A percentile compares a stretch with the other conserved stretches of the same genome.
Evolutionary conservation across 2,797 vertebrate genomes (phyloP).

Genomic region (Rhynchotus rufescens): DNA sequence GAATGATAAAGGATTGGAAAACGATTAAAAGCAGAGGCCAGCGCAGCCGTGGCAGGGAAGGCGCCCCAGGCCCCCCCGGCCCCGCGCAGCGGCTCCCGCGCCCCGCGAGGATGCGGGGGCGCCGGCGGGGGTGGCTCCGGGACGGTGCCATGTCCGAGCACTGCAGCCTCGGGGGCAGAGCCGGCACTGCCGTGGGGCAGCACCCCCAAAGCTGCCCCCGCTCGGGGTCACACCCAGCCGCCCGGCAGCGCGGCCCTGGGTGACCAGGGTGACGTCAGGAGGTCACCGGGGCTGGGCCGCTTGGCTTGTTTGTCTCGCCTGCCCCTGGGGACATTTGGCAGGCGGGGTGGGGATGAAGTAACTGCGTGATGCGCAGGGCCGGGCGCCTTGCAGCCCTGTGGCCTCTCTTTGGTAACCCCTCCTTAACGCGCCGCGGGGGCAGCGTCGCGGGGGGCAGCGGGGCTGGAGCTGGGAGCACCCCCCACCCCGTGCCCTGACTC

Average conservation of each 20-base stretch:
- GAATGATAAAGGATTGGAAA: constrained; percentile 72
- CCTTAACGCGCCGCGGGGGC: not conserved
- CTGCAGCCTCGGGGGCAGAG: too few relatives aligned
- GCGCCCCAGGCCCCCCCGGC: not conserved
- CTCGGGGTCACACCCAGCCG: too few relatives aligned
- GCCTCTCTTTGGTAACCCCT: constrained; percentile 33
- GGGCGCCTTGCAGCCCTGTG: not conserved
- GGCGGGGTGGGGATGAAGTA: constrained; percentile 29
- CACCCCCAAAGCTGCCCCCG: too few relatives aligned
- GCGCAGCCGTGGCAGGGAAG: constrained; percentile 60
- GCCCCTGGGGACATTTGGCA: constrained; percentile 35
- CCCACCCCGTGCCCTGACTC: not conserved
- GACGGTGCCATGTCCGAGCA: too few relatives aligned
- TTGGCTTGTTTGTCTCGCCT: constrained; percentile 17
- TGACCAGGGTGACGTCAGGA: not conserved
- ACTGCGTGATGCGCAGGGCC: constrained; percentile 36
- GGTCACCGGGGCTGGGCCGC: not conserved
- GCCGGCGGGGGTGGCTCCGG: not conserved
- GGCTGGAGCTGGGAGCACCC: not conserved
- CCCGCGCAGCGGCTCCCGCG: too few relatives aligned
- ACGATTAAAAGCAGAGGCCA: constrained; percentile 71
- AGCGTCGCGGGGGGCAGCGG: too few relatives aligned
- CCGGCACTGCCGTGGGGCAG: too few relatives aligned
- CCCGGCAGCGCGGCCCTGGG: not conserved
- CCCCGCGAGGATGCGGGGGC: too few relatives aligned